Evolutionary conservation across 92 coral and sea anemone genomes (phyloP), one percentile per base, ranked within the genome.

Genomic region (Paramuricea clavata): DNA sequence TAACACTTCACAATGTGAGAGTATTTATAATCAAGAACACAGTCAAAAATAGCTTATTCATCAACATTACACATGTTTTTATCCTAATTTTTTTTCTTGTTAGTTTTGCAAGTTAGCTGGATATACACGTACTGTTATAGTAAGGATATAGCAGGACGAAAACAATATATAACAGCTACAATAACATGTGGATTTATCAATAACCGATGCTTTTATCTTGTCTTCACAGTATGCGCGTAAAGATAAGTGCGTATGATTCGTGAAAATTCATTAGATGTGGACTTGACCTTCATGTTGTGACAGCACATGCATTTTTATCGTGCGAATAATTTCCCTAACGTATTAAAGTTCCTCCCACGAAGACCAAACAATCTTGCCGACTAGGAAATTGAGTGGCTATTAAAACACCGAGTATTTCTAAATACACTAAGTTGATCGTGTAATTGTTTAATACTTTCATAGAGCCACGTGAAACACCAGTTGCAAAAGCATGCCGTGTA

Each of bases 291-390:
- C 72, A 12, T 13, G 15, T 33, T 28, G 17, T 33, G 39, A 33
- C 72, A 65, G 72, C 72, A 65, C 41, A 16, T 65, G 36, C 13
- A 65, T 28, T 65, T 65, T 30, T 65, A 31, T 28, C 39, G 32
- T 27, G 22, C 72, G 28, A 65, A 65, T 31, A 10, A 60, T 60
- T 60, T 60, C 68, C 68, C 31, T 22, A 60, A 52, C 61, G 61
- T 15, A 52, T 52, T 52, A 15, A 22, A 60, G 68, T 65, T 31
- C 72, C 72, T 65, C 72, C 17, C n/a, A 28, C 41, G 72, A 13
- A 65, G 72, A 65, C 72, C 72, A 65, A 65, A 65, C 72, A 65
- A 65, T 65, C 39, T 28, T 65, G 72, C 72, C 72, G 43, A 31
- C 41, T 17, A 30, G 39, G 39, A 65, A 65, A 65, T 28, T 5